Evolutionary conservation across 1,140 invertebrate genomes (phyloP).

Genomic region (Bombus superbus): DNA sequence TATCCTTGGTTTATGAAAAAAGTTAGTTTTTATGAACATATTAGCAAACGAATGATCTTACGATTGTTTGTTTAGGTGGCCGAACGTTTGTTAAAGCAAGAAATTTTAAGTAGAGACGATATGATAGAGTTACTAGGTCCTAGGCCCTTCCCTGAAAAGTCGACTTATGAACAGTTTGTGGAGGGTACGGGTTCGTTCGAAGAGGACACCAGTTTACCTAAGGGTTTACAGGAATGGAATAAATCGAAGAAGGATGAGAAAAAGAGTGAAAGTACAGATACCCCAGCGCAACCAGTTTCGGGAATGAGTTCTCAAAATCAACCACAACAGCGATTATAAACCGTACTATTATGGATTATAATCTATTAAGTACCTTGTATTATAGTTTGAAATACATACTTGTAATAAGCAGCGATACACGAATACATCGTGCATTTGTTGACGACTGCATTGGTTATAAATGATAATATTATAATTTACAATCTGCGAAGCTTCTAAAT

Average conservation of each 20-base stretch:
- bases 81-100: conserved; percentile 95
- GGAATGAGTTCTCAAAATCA: conserved; percentile 59
- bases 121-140: conserved; percentile 98
- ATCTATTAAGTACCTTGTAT: conserved; percentile 76
- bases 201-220: conserved; percentile 97
- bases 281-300: conserved; percentile 29
- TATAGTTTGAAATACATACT: conserved; percentile 73
- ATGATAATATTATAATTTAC: not conserved
- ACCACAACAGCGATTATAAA: conserved; percentile 70
- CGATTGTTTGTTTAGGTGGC: conserved; percentile 88
- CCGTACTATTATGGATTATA: conserved; percentile 67
- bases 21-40: not conserved
- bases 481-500: not conserved
- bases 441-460: conserved; percentile 31
- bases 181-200: conserved; percentile 99
- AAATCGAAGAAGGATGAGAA: conserved; percentile 80
- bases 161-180: conserved; percentile 99
- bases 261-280: conserved; percentile 7
- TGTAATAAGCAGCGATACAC: conserved; percentile 44
- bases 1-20: conserved; percentile 28
- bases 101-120: conserved; percentile 97
- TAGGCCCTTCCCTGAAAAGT: conserved; percentile 98
- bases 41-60: not conserved
- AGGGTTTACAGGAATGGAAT: conserved; percentile 98
- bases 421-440: conserved; percentile 3